Conservation (phyloP, 2,797 vertebrate genomes). For the Bradypodion pumilum region DNA sequence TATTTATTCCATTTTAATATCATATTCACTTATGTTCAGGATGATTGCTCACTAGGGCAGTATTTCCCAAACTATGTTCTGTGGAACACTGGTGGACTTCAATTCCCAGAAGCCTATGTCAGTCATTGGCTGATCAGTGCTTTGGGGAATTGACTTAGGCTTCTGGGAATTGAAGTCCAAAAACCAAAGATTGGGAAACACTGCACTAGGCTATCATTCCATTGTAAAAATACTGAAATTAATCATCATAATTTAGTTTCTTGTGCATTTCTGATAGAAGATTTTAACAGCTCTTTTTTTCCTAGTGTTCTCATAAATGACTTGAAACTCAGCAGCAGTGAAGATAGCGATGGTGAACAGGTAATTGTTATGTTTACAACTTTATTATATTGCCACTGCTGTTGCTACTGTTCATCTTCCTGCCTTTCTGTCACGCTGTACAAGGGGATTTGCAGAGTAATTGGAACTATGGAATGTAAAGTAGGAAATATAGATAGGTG, state of each 20-base stretch:
- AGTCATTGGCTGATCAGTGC: too few species aligned
- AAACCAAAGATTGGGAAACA: too few species aligned
- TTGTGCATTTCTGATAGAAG: constrained; percentile 26
- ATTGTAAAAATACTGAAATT: not conserved
- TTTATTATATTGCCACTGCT: not conserved
- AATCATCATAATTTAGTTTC: constrained; percentile 6
- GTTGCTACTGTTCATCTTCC: not conserved
- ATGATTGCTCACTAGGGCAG: not conserved
- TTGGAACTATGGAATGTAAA: not conserved
- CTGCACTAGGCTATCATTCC: too few species aligned
- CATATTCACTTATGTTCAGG: not conserved
- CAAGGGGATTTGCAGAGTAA: not conserved
- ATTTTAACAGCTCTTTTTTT: constrained; percentile 56
- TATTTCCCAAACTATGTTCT: too few species aligned
- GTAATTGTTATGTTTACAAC: constrained; percentile 51
- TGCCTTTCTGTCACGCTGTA: not conserved
- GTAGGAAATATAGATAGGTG: not conserved
- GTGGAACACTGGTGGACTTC: too few species aligned
- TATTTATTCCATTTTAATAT: not conserved
- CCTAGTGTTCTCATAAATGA: constrained; percentile 92
- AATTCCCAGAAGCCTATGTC: too few species aligned
- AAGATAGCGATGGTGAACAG: constrained; percentile 97
- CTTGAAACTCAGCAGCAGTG: constrained; percentile 96
- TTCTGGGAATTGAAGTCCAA: too few species aligned
- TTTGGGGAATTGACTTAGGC: too few species aligned